Evolutionary conservation across 2,113 vertebrate genomes (phyloP).

Genomic region (Vireo altiloquus): DNA sequence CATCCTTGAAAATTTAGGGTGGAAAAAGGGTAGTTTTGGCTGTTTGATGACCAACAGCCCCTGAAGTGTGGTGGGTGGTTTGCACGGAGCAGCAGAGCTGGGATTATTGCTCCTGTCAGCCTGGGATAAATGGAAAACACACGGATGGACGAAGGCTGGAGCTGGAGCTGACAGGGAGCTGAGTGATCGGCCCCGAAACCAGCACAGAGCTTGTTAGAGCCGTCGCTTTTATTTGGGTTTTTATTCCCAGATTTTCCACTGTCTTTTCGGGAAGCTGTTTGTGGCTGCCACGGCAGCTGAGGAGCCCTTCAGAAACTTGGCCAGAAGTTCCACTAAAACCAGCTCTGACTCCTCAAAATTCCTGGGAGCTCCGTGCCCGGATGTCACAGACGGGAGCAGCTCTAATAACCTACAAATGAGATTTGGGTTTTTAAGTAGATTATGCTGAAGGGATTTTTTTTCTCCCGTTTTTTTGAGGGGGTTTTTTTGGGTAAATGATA

Average conservation of each 20-base stretch:
- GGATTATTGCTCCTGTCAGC: background rate
- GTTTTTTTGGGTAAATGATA: background rate
- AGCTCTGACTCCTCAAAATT: background rate
- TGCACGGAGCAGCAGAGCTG: background rate
- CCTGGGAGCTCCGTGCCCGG: background rate
- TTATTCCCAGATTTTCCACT: slow-evolving; percentile 2
- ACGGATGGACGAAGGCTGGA: background rate
- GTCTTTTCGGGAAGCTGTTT: background rate
- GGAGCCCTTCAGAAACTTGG: background rate
- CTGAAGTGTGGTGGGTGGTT: background rate
- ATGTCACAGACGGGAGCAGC: background rate
- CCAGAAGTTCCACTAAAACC: background rate
- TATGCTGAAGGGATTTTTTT: background rate
- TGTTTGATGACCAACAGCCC: background rate
- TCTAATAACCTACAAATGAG: slow-evolving; percentile 29
- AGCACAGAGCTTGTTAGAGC: background rate
- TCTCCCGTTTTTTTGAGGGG: fast-evolving
- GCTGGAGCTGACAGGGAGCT: background rate
- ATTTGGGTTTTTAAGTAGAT: slow-evolving; percentile 31
- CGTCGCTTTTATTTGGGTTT: background rate
- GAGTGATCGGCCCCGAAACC: background rate
- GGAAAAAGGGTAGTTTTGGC: background rate
- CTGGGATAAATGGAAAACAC: background rate
- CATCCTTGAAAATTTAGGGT: background rate
- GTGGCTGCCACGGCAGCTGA: background rate